Evolutionary conservation across 2,113 vertebrate genomes (phyloP).

Genomic region (Leucoraja erinaceus): DNA sequence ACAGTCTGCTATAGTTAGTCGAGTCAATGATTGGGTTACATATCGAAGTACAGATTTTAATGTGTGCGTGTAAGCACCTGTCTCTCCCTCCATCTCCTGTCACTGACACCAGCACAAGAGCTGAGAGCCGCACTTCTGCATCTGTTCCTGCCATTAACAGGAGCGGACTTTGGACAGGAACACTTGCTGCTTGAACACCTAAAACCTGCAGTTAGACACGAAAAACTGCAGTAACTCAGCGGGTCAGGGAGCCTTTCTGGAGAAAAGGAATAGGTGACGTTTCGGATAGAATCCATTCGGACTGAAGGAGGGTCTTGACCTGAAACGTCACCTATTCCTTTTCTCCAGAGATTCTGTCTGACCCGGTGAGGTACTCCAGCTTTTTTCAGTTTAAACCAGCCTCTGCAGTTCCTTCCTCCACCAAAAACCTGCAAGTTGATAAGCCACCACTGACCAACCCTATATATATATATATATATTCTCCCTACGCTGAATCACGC

Average conservation of each 20-base stretch:
- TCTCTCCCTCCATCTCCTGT: neutral
- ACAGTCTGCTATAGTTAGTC: neutral
- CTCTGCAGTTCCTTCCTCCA: too few relatives aligned
- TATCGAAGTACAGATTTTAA: conserved; percentile 23
- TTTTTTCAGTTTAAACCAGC: too few relatives aligned
- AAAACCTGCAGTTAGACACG: neutral
- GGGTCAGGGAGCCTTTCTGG: too few relatives aligned
- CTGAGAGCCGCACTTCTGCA: conserved; percentile 17
- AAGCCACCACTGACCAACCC: neutral
- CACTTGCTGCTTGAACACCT: neutral
- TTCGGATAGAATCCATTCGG: too few relatives aligned
- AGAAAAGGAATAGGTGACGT: too few relatives aligned
- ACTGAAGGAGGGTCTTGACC: too few relatives aligned
- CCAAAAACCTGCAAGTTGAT: neutral
- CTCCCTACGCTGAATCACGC: neutral
- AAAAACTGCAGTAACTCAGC: too few relatives aligned
- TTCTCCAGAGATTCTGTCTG: too few relatives aligned
- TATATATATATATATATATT: too few relatives aligned
- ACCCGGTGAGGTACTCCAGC: too few relatives aligned
- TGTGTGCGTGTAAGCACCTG: conserved; percentile 13
- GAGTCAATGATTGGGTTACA: conserved; percentile 4
- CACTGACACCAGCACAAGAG: neutral
- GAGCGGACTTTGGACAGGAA: neutral
- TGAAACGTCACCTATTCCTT: too few relatives aligned
- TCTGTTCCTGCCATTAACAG: conserved; percentile 6